phyloP scores from a whole-genome alignment of 2,113 vertebrate genomes.

The Myrmecophaga tridactyla region DNA sequence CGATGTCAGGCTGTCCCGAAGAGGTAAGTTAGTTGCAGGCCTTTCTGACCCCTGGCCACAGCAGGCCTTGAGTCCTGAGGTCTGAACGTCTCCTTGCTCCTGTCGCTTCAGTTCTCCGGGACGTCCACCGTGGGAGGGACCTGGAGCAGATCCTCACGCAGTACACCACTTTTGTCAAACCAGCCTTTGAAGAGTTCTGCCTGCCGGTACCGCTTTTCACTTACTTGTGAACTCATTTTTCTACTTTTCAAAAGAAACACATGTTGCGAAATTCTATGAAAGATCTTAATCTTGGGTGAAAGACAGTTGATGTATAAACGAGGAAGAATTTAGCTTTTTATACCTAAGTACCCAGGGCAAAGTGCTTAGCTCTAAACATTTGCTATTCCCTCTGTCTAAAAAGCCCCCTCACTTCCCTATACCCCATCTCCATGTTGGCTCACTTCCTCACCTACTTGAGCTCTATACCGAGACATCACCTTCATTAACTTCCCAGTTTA shows the following conservation, averaged over 20 bases:
- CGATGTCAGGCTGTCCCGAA: slow-evolving; percentile 93
- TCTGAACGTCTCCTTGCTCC: background rate
- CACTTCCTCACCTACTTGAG: background rate
- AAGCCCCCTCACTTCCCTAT: background rate
- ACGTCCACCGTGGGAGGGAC: slow-evolving; percentile 94
- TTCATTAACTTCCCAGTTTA: rapidly evolving
- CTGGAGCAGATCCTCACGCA: slow-evolving; percentile 97
- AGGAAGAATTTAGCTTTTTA: background rate
- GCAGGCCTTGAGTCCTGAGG: rapidly evolving
- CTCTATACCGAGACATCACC: rapidly evolving
- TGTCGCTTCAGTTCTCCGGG: slow-evolving; percentile 88
- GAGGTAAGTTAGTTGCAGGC: slow-evolving; percentile 81
- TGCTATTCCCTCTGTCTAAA: background rate
- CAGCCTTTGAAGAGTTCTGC: slow-evolving; percentile 98
- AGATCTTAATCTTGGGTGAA: background rate
- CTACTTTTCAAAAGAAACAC: background rate
- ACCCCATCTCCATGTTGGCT: rapidly evolving
- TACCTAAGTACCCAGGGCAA: background rate
- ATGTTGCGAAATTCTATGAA: rapidly evolving
- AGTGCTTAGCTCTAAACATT: background rate
- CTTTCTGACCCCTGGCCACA: rapidly evolving
- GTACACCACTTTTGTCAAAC: slow-evolving; percentile 98
- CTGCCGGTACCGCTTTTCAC: slow-evolving; percentile 84
- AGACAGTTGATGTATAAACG: background rate
- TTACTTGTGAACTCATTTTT: rapidly evolving